A percentile compares a stretch with the other conserved stretches of the same genome.
phyloP scores from a whole-genome alignment of 2,797 vertebrate genomes.

The Sebastes alutus region DNA sequence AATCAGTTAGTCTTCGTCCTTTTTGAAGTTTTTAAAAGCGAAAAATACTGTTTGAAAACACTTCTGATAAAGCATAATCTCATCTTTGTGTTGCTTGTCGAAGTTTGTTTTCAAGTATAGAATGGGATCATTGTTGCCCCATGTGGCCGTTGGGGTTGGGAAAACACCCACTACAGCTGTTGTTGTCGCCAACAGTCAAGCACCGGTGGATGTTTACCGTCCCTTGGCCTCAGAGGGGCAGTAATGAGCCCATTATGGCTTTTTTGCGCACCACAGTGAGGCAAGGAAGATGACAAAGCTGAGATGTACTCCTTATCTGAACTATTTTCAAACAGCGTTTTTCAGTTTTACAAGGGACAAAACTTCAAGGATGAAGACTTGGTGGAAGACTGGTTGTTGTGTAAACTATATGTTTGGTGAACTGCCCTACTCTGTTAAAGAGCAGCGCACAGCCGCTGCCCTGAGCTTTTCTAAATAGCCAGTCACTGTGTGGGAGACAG shows the following conservation, averaged over 20 bases:
- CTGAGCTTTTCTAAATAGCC: not conserved
- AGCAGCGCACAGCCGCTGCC: not conserved
- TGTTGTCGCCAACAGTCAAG: not conserved
- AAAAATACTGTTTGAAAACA: not conserved
- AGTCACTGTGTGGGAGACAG: not conserved
- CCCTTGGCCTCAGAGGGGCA: too few relatives aligned
- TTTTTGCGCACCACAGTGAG: not conserved
- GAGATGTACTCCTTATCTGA: not conserved
- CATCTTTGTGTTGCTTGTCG: not conserved
- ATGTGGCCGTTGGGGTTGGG: not conserved
- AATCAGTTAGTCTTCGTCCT: not conserved
- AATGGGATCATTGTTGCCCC: not conserved
- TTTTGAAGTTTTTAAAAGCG: not conserved
- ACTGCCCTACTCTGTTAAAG: not conserved
- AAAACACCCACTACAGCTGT: too few relatives aligned
- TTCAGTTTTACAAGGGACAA: not conserved
- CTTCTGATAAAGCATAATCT: not conserved
- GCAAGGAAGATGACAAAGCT: not conserved
- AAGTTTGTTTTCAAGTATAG: not conserved
- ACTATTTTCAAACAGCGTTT: not conserved
- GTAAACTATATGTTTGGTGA: not conserved
- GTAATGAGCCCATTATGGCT: not conserved
- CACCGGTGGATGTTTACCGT: not conserved
- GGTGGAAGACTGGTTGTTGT: not conserved
- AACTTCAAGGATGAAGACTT: not conserved